A percentile compares a stretch with the other conserved stretches of the same genome.
phyloP scores from a whole-genome alignment of 2,888 invertebrate genomes.

The Plagodis dolabraria region DNA sequence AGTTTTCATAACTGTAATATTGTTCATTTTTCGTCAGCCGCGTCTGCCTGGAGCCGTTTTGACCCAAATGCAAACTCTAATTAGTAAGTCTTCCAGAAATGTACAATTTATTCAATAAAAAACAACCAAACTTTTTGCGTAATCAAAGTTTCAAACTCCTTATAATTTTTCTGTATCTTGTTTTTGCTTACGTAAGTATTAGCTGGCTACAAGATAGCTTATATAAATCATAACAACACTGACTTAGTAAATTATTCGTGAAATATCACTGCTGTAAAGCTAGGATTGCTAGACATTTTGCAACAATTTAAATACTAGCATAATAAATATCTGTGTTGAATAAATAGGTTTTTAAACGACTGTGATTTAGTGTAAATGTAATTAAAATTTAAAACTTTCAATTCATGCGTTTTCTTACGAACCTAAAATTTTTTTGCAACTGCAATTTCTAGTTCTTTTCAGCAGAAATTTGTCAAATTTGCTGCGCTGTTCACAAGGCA shows the following conservation, averaged over 20 bases:
- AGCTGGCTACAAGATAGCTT: background rate
- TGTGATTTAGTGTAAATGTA: too few species aligned
- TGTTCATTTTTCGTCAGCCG: constrained; percentile 35
- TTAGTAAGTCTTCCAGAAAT: constrained; percentile 41
- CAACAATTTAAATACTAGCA: too few species aligned
- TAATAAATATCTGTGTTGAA: too few species aligned
- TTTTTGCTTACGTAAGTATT: background rate
- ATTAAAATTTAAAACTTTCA: too few species aligned
- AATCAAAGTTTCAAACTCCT: constrained; percentile 5
- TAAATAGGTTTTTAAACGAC: too few species aligned
- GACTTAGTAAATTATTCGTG: too few species aligned
- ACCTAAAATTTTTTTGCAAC: too few species aligned
- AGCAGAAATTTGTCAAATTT: background rate
- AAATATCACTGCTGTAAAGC: too few species aligned
- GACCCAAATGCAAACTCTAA: constrained; percentile 60
- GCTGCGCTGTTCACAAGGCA: constrained; percentile 1
- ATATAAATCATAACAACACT: background rate
- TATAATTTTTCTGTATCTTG: background rate
- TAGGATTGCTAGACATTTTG: too few species aligned
- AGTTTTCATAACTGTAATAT: constrained; percentile 49
- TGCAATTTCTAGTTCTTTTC: background rate
- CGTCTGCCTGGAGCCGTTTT: constrained; percentile 52
- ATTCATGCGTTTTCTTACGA: too few species aligned
- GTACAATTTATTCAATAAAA: constrained; percentile 18
- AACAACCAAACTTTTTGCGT: constrained; percentile 5